Evolutionary conservation across 1,140 invertebrate genomes (phyloP).

Genomic region (Bombus terrestris): DNA sequence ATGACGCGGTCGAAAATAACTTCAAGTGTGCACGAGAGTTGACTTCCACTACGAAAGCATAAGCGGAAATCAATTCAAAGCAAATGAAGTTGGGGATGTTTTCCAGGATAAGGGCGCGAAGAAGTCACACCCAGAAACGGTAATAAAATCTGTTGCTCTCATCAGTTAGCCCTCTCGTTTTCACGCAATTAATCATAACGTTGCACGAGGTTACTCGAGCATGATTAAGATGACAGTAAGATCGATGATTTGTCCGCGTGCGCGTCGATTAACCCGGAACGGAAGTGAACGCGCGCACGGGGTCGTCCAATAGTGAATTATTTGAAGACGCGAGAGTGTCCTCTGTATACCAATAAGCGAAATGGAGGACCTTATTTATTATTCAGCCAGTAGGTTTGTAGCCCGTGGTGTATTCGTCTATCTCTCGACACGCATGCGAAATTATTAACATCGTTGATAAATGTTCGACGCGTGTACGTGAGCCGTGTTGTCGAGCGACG

Average conservation of each 20-base stretch:
- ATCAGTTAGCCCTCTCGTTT: background rate
- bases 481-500: background rate
- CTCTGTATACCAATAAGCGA: conserved; percentile 2
- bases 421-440: conserved; percentile 51
- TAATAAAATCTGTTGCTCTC: background rate
- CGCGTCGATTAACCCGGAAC: conserved; percentile 28
- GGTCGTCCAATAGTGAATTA: conserved; percentile 31
- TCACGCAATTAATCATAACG: conserved; percentile 25
- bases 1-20: too few relatives aligned
- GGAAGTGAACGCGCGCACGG: conserved; percentile 16
- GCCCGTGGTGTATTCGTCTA: conserved; percentile 16
- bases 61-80: background rate
- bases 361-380: conserved; percentile 55
- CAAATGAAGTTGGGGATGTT: background rate
- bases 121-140: background rate
- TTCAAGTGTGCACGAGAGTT: too few relatives aligned
- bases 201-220: background rate
- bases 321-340: conserved; percentile 22
- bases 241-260: conserved; percentile 33
- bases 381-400: conserved; percentile 57
- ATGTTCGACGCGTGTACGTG: conserved; percentile 39
- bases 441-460: conserved; percentile 61
- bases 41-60: background rate
- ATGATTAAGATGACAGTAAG: background rate
- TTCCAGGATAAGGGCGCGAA: background rate